Evolutionary conservation across 2,888 invertebrate species (phyloP).

Genomic region (Orthosia gracilis): DNA sequence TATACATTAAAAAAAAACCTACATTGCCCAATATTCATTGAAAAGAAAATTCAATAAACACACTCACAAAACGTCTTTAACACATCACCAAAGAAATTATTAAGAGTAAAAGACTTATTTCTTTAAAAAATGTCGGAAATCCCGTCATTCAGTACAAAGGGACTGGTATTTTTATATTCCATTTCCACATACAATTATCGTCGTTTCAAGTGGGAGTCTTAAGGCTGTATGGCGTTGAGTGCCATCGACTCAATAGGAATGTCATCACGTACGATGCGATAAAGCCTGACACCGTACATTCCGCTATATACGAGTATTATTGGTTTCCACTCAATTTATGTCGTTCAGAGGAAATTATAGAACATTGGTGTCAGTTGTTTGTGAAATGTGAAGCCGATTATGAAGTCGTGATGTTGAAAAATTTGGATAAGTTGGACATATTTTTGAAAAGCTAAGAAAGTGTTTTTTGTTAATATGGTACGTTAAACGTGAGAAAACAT

Average conservation of each 20-base stretch:
- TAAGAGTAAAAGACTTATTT: conserved; percentile 51
- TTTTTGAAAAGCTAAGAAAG: too few relatives aligned
- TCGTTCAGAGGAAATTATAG: conserved; percentile 55
- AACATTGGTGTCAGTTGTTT: conserved; percentile 33
- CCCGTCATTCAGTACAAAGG: conserved; percentile 62
- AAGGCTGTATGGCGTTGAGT: conserved; percentile 71
- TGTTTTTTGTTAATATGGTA: too few relatives aligned
- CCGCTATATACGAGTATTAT: conserved; percentile 66
- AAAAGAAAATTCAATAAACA: conserved; percentile 23
- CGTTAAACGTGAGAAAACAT: too few relatives aligned
- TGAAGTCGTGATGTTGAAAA: neutral
- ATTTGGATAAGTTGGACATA: neutral
- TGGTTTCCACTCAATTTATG: conserved; percentile 70
- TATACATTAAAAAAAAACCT: neutral
- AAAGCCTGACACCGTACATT: conserved; percentile 67
- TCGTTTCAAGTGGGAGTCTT: conserved; percentile 67
- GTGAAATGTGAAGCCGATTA: neutral
- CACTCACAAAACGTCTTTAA: conserved; percentile 14
- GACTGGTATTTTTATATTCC: conserved; percentile 72
- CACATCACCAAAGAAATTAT: conserved; percentile 56
- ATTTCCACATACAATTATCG: conserved; percentile 74
- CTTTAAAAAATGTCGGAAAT: conserved; percentile 65
- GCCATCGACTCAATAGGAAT: conserved; percentile 75
- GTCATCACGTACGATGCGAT: conserved; percentile 72
- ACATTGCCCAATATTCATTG: neutral